Conservation (phyloP, 2,888 invertebrate genomes). For the Steinernema scapterisci region DNA sequence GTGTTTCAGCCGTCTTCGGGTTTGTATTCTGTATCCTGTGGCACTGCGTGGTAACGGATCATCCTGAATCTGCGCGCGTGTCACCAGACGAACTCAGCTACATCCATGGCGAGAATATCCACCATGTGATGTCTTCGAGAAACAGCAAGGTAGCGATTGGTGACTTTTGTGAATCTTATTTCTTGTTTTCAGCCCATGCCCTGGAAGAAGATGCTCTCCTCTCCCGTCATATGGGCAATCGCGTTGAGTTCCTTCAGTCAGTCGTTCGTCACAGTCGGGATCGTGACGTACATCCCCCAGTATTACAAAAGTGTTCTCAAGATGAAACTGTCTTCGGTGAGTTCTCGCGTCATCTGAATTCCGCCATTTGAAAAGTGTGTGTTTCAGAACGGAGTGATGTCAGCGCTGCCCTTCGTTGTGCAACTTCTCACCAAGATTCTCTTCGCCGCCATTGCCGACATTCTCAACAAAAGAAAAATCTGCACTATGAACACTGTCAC, state of each 20-base stretch:
- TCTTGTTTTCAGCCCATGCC: conserved; percentile 38
- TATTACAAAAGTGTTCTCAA: conserved; percentile 64
- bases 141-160: not conserved
- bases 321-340: conserved; percentile 61
- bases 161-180: not conserved
- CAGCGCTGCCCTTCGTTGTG: conserved; percentile 62
- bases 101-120: conserved; percentile 39
- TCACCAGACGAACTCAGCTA: conserved; percentile 49
- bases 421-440: conserved; percentile 62
- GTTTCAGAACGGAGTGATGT: conserved; percentile 64
- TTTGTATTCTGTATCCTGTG: conserved; percentile 57
- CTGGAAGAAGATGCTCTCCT: conserved; percentile 55
- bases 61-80: conserved; percentile 53
- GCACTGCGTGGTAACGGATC: conserved; percentile 54
- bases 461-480: conserved; percentile 43
- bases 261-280: conserved; percentile 66
- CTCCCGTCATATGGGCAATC: conserved; percentile 63
- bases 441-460: conserved; percentile 62
- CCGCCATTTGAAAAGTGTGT: conserved; percentile 2
- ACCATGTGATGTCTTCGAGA: not conserved
- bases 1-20: conserved; percentile 54
- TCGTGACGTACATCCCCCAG: conserved; percentile 63
- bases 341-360: conserved; percentile 12
- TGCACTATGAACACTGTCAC: conserved; percentile 52
- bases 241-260: conserved; percentile 63